Base-by-base conservation (phyloP, 2,113 vertebrate species). In the Noturus placidus region DNA sequence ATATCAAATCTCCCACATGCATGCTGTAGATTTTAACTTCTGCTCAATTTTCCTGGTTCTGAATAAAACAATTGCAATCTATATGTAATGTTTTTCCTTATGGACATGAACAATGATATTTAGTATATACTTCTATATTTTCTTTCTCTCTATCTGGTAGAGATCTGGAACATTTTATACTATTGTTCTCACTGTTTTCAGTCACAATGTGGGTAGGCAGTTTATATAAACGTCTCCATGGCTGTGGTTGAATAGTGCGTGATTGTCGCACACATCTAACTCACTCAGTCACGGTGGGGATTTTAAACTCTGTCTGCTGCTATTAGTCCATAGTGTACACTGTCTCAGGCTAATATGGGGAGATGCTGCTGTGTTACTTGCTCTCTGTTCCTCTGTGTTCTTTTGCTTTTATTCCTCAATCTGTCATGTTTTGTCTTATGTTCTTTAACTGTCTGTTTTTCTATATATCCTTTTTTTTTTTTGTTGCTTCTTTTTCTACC, bases 41-140 rank as follows among this genome's bases (percentile, higher is more conserved):
- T 84, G 81, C 88, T 56, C n/a, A 10, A 89, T 88, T 89, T 90
- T 88, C 89, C 91, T 92, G 92, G 92, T 93, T 93, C 89, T 19
- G 63, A 87, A 89, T 90, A 54, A 92, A 87, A 87, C 20, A 84
- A 57, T 30, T 46, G 7, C 85, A 91, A 93, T 94, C 91, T 93
- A 93, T 93, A 93, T 94, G 93, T 93, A 89, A 94, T 81, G 5
- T 15, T 77, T 87, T 90, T 88, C 72, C 20, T 89, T 88, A 88
- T 87, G 20, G 87, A 84, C 33, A 50, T 82, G 72, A 10, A 72
- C 2, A 76, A 88, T 87, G 61, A 86, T 89, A 83, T 86, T 92
- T 91, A 87, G 70, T 86, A 10, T 50, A 10, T 50, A 25, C 33
- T 56, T 56, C 15, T 79, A 52, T 52, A 54, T 85, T 82, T 63